phyloP scores from a whole-genome alignment of 92 coral and sea anemone genomes.

The Porites evermanni region DNA sequence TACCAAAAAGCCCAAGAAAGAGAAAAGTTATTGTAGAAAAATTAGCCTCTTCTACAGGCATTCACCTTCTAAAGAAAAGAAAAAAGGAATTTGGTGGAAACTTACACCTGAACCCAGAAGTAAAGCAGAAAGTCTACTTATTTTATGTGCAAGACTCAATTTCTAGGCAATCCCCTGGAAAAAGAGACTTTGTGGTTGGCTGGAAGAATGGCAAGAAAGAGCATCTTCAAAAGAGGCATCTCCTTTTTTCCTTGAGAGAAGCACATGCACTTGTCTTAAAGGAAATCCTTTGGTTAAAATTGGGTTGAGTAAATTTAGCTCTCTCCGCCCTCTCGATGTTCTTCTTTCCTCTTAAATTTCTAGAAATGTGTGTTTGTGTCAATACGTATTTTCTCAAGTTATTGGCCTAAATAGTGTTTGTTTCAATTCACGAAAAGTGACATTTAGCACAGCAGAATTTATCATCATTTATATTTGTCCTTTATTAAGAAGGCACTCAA shows the following conservation, averaged over 20 bases:
- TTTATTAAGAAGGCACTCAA: too few species aligned
- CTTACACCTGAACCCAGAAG: conserved; percentile 11
- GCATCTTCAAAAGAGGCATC: conserved; percentile 57
- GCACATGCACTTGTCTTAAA: conserved; percentile 60
- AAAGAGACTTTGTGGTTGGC: conserved; percentile 58
- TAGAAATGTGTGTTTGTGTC: conserved; percentile 53
- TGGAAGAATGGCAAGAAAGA: conserved; percentile 59
- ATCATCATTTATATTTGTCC: too few species aligned
- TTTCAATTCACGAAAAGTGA: too few species aligned
- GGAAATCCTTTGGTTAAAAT: conserved; percentile 51
- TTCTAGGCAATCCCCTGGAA: conserved; percentile 60
- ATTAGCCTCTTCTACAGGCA: conserved; percentile 54
- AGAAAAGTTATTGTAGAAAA: conserved; percentile 53
- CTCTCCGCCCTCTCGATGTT: conserved; percentile 51
- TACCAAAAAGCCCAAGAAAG: conserved; percentile 77
- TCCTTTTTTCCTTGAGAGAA: conserved; percentile 64
- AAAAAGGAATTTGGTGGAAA: conserved; percentile 3
- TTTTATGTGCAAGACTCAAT: conserved; percentile 50
- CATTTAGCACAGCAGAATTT: too few species aligned
- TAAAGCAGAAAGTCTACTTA: conserved; percentile 42
- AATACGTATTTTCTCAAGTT: not conserved
- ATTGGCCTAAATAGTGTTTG: too few species aligned
- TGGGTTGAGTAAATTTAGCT: conserved; percentile 59
- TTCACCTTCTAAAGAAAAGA: conserved; percentile 21
- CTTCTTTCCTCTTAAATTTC: conserved; percentile 54